Evolutionary conservation across 2,888 invertebrate species (phyloP).

Genomic region (Belgica antarctica): DNA sequence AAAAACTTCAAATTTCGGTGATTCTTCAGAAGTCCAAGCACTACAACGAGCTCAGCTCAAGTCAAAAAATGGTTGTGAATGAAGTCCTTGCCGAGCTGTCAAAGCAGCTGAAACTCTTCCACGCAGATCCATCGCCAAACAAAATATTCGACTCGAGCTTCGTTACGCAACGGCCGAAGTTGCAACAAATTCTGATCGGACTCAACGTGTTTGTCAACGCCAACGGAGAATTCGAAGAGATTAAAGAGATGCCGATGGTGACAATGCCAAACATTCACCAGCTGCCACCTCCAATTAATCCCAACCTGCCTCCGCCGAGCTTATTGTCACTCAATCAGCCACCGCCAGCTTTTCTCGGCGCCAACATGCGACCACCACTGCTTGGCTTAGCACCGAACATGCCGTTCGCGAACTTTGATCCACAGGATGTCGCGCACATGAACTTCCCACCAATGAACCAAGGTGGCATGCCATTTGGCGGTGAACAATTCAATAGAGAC

Average conservation of each 20-base stretch:
- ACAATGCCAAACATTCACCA: constrained; percentile 33
- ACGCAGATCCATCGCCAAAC: constrained; percentile 60
- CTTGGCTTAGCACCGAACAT: constrained; percentile 61
- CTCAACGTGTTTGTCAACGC: constrained; percentile 62
- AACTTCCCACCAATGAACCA: neutral
- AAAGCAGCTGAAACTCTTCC: constrained; percentile 61
- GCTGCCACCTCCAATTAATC: constrained; percentile 31
- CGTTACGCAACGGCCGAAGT: constrained; percentile 57
- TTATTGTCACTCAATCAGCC: constrained; percentile 6
- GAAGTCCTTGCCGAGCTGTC: constrained; percentile 65
- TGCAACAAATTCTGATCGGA: constrained; percentile 63
- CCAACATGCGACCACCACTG: constrained; percentile 57
- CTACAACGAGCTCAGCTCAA: constrained; percentile 69
- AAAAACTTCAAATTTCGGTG: constrained; percentile 56
- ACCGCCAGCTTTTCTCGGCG: constrained; percentile 47
- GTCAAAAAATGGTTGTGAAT: constrained; percentile 69
- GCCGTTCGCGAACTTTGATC: constrained; percentile 29
- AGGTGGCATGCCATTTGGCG: neutral
- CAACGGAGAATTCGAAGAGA: constrained; percentile 57
- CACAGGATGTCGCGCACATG: neutral
- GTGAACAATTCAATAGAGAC: neutral
- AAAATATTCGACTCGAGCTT: constrained; percentile 59
- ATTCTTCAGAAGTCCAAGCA: constrained; percentile 67
- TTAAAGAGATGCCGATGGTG: constrained; percentile 25
- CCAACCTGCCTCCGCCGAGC: neutral